Percentiles rank a stretch among this genome's conserved stretches.
phyloP scores from a whole-genome alignment of 2,888 invertebrate genomes.

The Hyles lineata region DNA sequence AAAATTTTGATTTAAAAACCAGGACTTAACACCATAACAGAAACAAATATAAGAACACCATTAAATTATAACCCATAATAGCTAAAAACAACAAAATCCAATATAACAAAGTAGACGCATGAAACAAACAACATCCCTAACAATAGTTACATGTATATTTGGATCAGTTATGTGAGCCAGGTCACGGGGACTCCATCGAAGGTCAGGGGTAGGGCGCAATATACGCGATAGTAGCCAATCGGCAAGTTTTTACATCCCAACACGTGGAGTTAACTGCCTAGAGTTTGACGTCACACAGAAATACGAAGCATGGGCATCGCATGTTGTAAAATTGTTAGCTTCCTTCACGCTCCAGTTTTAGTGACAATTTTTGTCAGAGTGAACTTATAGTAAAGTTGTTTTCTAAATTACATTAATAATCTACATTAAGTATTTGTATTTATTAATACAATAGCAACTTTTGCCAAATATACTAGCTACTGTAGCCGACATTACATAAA shows the following conservation, averaged over 20 bases:
- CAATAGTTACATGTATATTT: neutral
- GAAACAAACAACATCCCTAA: neutral
- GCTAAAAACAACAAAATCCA: neutral
- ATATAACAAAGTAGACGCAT: neutral
- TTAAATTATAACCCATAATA: neutral
- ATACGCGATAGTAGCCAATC: constrained; percentile 7
- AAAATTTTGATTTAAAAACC: neutral
- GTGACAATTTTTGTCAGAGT: no score
- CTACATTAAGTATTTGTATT: no score
- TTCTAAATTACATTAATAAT: no score
- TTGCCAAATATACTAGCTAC: no score
- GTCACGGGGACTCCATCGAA: neutral
- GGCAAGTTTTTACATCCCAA: constrained; percentile 9
- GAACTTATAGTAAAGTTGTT: no score
- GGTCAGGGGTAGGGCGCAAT: neutral
- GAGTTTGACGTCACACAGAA: constrained; percentile 2
- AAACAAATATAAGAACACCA: no score
- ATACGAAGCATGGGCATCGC: neutral
- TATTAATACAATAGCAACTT: no score
- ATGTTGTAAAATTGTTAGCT: neutral
- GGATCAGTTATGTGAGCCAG: neutral
- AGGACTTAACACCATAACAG: neutral
- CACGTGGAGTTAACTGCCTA: constrained; percentile 6
- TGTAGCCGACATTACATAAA: no score
- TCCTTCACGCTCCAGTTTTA: neutral